Evolutionary conservation across 2,797 vertebrate species (phyloP), one percentile per base, ranked within the genome.

Genomic region (Etheostoma perlongum): DNA sequence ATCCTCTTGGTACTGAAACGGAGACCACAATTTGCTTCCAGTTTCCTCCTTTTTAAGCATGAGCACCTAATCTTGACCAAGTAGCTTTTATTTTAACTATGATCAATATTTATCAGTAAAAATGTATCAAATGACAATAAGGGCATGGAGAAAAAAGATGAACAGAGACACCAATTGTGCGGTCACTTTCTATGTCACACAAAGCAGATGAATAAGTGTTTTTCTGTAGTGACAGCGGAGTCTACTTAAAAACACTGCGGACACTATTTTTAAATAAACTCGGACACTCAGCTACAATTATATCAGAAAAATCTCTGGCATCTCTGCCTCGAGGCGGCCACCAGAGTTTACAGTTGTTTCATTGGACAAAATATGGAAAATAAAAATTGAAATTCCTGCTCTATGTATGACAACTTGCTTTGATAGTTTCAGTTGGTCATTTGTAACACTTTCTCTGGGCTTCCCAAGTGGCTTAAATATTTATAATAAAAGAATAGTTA

Each of bases 351-450:
- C 36, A 40, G 36, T 68, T 52, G 52, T 58, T 68, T 53, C 9
- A 48, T 19, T 53, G 13, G 40, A 40, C 2, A n/a, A 25, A 64
- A 66, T 13, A 36, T 57, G 23, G 23, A 57, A 61, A 74, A 19
- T 57, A n/a, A 10, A 36, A 36, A 36, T 10, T 8, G 10, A 21
- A 47, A 25, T 21, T 6, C 8, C 59, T 73, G 42, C 57, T 65
- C 53, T 1, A 4, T 63, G 10, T 51, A 77, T 25, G 42, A 46
- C 42, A 58, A 60, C 16, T 21, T 55, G 62, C 58, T 70, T 48
- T 54, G 63, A 75, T 68, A 48, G 18, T 63, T 64, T 69, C 5
- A 52, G 12, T 4, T 65, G 53, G 30, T 59, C 55, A 65, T 81
- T 76, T 51, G 52, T 53, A 54, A 46, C 33, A 9, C 8, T 9